A percentile compares a stretch with the other conserved stretches of the same genome.
Evolutionary conservation across 2,113 vertebrate species (phyloP).

Genomic region (Scopus umbretta): DNA sequence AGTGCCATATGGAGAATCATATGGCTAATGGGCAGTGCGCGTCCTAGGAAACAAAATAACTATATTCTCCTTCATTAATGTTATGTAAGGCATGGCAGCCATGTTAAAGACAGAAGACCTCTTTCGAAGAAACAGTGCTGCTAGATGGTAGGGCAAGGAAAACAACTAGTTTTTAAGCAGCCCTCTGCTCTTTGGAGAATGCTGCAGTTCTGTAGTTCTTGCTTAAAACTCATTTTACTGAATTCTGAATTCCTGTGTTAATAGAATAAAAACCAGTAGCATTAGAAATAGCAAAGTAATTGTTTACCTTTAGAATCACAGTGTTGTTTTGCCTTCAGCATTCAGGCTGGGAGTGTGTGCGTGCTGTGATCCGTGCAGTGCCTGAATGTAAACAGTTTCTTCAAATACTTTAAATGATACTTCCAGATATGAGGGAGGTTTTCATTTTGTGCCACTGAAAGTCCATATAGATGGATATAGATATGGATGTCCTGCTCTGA

Average conservation of each 20-base stretch:
- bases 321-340: background rate
- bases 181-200: background rate
- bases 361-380: background rate
- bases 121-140: conserved; percentile 36
- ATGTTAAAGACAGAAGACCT: conserved; percentile 36
- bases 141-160: background rate
- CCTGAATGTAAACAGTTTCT: background rate
- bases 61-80: background rate
- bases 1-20: background rate
- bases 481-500: background rate
- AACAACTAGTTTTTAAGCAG: background rate
- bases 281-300: background rate
- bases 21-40: background rate
- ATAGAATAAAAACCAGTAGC: background rate
- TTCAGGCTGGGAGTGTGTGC: background rate
- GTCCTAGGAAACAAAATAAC: background rate
- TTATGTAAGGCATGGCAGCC: conserved; percentile 61
- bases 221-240: background rate
- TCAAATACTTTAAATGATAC: background rate
- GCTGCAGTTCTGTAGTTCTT: background rate
- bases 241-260: background rate
- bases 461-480: background rate
- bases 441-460: background rate
- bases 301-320: background rate
- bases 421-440: background rate